A percentile compares a stretch with the other conserved stretches of the same genome.
Evolutionary conservation across 2,113 vertebrate species (phyloP).

Genomic region (Australoheros scitulus): DNA sequence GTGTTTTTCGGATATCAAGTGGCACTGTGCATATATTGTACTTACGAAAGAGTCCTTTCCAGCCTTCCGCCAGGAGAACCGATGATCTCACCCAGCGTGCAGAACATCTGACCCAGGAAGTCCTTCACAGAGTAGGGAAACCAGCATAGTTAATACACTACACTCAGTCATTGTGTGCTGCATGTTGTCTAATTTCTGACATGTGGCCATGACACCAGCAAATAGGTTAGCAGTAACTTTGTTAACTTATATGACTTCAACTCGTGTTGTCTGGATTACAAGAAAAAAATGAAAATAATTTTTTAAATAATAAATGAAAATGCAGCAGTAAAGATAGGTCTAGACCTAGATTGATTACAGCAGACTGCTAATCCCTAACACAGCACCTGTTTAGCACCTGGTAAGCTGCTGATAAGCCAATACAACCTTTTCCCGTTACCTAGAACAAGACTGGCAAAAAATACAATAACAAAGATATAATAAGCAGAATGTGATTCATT

Average conservation of each 20-base stretch:
- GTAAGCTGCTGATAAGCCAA: not conserved
- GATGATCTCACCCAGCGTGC: slow-evolving; percentile 80
- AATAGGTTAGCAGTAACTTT: not conserved
- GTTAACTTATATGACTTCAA: fast-evolving
- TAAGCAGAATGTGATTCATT: too few species aligned
- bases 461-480: too few species aligned
- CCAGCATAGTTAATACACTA: not conserved
- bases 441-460: too few species aligned
- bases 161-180: not conserved
- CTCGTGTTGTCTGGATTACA: not conserved
- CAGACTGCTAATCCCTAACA: not conserved
- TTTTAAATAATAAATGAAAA: not conserved
- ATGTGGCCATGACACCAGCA: not conserved
- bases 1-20: not conserved
- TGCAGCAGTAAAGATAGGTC: not conserved
- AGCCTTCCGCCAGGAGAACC: slow-evolving; percentile 75
- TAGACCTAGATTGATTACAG: not conserved
- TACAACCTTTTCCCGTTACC: too few species aligned
- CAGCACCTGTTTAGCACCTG: not conserved
- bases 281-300: not conserved
- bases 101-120: slow-evolving; percentile 82
- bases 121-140: slow-evolving; percentile 63
- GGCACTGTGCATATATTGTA: not conserved
- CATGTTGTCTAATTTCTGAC: not conserved
- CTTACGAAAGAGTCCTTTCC: slow-evolving; percentile 79